Percentiles rank a stretch among this genome's conserved stretches.
Conservation (phyloP, 2,797 vertebrate species). For the Amphiprion clarkii region DNA sequence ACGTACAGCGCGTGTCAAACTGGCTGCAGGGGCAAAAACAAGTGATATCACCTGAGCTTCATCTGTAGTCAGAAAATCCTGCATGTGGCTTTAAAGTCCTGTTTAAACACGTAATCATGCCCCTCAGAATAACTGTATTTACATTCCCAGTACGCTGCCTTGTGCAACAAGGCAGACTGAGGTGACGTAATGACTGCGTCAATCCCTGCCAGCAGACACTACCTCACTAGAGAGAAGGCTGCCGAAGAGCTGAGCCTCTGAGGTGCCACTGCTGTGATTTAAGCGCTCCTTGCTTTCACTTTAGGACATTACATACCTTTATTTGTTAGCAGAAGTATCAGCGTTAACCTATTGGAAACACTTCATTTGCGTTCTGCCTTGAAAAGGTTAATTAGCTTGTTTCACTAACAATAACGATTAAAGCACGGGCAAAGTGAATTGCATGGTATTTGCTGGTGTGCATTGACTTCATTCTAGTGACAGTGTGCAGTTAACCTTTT, state of each 20-base stretch:
- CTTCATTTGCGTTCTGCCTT: constrained; percentile 68
- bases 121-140: constrained; percentile 45
- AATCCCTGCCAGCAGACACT: constrained; percentile 76
- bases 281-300: constrained; percentile 44
- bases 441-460: constrained; percentile 30
- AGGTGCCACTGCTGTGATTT: constrained; percentile 63
- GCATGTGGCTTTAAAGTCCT: constrained; percentile 3
- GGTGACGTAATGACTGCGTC: constrained; percentile 79
- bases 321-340: constrained; percentile 39
- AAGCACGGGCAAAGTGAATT: constrained; percentile 39
- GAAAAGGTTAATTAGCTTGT: constrained; percentile 77
- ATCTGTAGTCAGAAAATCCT: constrained; percentile 14
- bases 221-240: constrained; percentile 76
- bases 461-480: not conserved
- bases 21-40: constrained; percentile 3
- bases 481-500: constrained; percentile 26
- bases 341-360: constrained; percentile 65
- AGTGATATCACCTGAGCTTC: not conserved
- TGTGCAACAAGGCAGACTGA: constrained; percentile 56
- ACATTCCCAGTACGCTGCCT: constrained; percentile 53
- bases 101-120: constrained; percentile 29
- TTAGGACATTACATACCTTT: constrained; percentile 33
- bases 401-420: constrained; percentile 58
- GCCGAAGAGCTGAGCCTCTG: constrained; percentile 51
- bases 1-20: not conserved